Percentiles rank a stretch among this genome's conserved stretches.
These are phyloP conservation scores for Geophilus truncorum DNA, from an alignment of 2,888 invertebrate species.

Conservation along the genomic window DNA sequence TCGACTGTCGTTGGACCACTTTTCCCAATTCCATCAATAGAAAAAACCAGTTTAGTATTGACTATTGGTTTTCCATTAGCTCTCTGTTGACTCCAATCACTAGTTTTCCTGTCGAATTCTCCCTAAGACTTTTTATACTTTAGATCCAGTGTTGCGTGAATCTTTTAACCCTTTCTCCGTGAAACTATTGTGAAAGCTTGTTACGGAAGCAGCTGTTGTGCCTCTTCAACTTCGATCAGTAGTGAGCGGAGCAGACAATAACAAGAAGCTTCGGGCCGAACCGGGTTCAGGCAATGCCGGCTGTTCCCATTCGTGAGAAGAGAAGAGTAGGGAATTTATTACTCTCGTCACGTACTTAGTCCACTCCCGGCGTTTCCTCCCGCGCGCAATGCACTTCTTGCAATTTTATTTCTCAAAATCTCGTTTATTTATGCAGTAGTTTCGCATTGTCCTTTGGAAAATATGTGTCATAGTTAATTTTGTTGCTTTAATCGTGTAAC, in stretches of 20 bases:
- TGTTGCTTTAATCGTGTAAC: no score
- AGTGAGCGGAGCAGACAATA: not conserved
- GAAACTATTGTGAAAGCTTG: not conserved
- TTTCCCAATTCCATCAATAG: no score
- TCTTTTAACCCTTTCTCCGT: no score
- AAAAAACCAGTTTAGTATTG: no score
- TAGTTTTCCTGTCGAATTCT: no score
- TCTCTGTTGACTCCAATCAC: no score
- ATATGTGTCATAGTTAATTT: no score
- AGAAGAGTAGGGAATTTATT: not conserved
- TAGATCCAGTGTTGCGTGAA: no score
- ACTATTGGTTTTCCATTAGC: no score
- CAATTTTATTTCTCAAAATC: not conserved
- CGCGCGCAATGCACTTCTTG: not conserved
- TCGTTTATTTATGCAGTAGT: not conserved
- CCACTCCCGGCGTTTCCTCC: not conserved
- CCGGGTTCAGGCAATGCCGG: not conserved
- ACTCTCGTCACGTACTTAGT: not conserved
- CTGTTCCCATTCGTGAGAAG: not conserved
- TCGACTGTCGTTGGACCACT: no score
- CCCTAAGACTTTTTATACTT: no score
- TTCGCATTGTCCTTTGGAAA: not conserved
- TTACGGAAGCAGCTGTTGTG: not conserved
- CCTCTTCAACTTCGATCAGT: not conserved
- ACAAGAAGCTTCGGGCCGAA: not conserved